These are phyloP conservation scores for Sminthurinus signatus DNA, from an alignment of 1,140 invertebrate species.

Conservation along the genomic window DNA sequence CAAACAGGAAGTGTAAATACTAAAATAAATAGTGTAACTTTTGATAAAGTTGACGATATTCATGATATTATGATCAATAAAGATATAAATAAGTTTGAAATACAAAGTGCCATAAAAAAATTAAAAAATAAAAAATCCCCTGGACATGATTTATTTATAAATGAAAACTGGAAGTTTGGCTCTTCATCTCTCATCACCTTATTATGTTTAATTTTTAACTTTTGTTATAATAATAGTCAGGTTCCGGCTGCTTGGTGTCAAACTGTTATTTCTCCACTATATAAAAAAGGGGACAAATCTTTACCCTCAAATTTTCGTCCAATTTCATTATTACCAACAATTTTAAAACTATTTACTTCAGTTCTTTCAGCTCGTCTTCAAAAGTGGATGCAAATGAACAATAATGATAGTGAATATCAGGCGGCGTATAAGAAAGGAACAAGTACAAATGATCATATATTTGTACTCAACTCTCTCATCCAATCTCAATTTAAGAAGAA, in stretches of 20 bases:
- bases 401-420: conserved; percentile 22
- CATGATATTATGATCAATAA: not conserved
- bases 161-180: not conserved
- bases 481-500: not conserved
- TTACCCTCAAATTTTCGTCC: conserved; percentile 38
- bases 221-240: not conserved
- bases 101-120: not conserved
- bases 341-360: conserved; percentile 39
- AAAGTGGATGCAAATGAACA: conserved; percentile 28
- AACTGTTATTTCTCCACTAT: conserved; percentile 14
- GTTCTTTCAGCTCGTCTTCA: conserved; percentile 36
- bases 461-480: not conserved
- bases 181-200: not conserved
- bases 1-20: too few relatives aligned
- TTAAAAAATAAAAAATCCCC: conserved; percentile 3
- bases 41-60: too few relatives aligned
- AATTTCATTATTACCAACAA: conserved; percentile 39
- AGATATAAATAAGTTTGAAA: not conserved
- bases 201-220: not conserved
- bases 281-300: conserved; percentile 36
- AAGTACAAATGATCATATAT: conserved; percentile 16
- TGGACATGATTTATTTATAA: not conserved
- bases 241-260: conserved; percentile 7
- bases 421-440: conserved; percentile 9
- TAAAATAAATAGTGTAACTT: too few relatives aligned